A percentile compares a stretch with the other conserved stretches of the same genome.
phyloP scores from a whole-genome alignment of 2,113 vertebrate species.

The Onychorhynchus coronatus region DNA sequence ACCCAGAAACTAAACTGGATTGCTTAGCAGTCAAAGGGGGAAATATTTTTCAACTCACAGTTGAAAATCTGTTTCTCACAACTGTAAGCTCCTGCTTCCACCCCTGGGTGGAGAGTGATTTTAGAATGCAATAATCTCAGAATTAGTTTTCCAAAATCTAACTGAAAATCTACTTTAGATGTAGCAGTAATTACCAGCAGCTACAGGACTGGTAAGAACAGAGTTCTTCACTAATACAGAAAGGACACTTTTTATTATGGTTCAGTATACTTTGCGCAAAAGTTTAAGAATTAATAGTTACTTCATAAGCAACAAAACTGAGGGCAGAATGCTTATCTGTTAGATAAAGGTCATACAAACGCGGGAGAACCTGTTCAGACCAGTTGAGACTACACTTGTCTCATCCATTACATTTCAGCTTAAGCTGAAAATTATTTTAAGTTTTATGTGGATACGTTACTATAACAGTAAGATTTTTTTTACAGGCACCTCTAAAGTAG shows the following conservation, averaged over 20 bases:
- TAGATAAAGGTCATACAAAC: neutral
- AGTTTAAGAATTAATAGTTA: neutral
- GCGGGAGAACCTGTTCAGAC: neutral
- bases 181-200: neutral
- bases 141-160: neutral
- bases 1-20: neutral
- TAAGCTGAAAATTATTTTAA: neutral
- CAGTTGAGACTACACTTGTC: neutral
- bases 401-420: neutral
- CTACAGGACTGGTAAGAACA: neutral
- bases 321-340: neutral
- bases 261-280: neutral
- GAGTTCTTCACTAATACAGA: neutral
- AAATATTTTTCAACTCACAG: neutral
- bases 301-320: neutral
- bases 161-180: neutral
- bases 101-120: neutral
- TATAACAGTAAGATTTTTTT: neutral
- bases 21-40: neutral
- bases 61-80: neutral
- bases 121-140: fast-evolving
- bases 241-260: neutral
- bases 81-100: neutral
- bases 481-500: neutral
- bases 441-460: neutral